Base-by-base conservation (phyloP, 92 coral and sea anemone species). In the Paragorgia papillata region DNA sequence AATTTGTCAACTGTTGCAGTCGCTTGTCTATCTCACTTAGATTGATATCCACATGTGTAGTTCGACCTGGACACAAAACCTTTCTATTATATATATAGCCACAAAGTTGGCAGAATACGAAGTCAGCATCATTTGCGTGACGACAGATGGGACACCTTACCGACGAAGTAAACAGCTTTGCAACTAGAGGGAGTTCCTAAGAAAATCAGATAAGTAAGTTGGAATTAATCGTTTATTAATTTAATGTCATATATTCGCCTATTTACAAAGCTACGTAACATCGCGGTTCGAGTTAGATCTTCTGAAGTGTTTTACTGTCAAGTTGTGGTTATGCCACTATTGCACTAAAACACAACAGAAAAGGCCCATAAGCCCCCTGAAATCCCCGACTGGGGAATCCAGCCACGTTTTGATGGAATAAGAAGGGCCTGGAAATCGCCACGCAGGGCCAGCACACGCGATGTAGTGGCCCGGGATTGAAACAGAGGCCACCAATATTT, bases 61-160 rank as follows among this genome's bases (percentile, higher is more conserved):
- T 37, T 17, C 10, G 20, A 0, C 20, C 33, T 24, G 15, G 20
- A 20, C 54, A 30, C 44, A 22, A 28, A 46, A 49, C 15, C 57
- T 79, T 66, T 27, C 86, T 63, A 25, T 54, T 49, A 59, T 79
- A 80, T 21, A n/a, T n/a, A n/a, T n/a, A n/a, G n/a, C 92, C 87
- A 84, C 89, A 85, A 0, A 66, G 81, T 57, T 88, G 92, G 53
- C 89, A 88, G 67, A 44, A 88, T n/a, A 81, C 57, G 30, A 88
- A 88, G 64, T 81, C 92, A 46, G 40, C 49, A 41, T 80, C 88
- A 32, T 88, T 84, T 41, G 86, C 89, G 51, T 84, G 84, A 35
- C 50, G 15, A 49, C 91, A 84, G 14, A 32, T 46, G 20, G 91
- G 91, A 62, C 86, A 83, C 49, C 66, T 48, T 1, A 83, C 91